Base-by-base conservation (phyloP, 2,888 invertebrate species). In the Kryphioiulus occultus region DNA sequence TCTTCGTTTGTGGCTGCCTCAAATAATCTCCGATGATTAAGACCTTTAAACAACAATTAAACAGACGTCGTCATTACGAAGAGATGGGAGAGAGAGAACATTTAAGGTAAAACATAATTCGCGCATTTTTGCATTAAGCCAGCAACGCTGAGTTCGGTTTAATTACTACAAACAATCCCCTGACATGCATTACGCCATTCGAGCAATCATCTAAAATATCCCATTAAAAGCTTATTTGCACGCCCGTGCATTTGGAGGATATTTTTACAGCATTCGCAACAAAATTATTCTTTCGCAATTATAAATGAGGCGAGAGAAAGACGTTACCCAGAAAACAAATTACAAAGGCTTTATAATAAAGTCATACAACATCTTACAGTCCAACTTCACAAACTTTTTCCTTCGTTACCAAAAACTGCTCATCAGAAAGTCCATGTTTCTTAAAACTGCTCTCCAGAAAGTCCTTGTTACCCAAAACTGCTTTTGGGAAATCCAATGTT, bases 151-250 rank as follows among this genome's bases (percentile, higher is more conserved):
- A 59, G 19, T 68, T 12, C n/a, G 68, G 26, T 26, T 68, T 68
- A 68, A 68, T 68, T 68, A 68, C 68, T 68, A n/a, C 26, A 68
- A 68, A 68, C 68, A 68, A 68, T 68, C 68, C 68, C 68, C 26
- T 68, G 68, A 68, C 68, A 26, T 26, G 68, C 68, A 68, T 68
- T 68, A 68, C 26, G 9, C 26, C 68, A 26, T 68, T 68, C 68
- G 26, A 2, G 68, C 22, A 68, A 68, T n/a, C 68, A 26, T 68
- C 68, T 12, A 68, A 68, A 26, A 68, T 68, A 68, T 47, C 47
- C 47, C 19, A 47, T 47, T 47, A 47, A 47, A 17, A 17, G 47
- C 47, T 17, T 47, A 17, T 17, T 15, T 3, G 68, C 26, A 26
- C 12, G 47, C 15, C 15, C 17, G 47, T 47, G 47, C 47, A 47